Base-by-base conservation (phyloP, 2,113 vertebrate species). In the Loxodonta africana region DNA sequence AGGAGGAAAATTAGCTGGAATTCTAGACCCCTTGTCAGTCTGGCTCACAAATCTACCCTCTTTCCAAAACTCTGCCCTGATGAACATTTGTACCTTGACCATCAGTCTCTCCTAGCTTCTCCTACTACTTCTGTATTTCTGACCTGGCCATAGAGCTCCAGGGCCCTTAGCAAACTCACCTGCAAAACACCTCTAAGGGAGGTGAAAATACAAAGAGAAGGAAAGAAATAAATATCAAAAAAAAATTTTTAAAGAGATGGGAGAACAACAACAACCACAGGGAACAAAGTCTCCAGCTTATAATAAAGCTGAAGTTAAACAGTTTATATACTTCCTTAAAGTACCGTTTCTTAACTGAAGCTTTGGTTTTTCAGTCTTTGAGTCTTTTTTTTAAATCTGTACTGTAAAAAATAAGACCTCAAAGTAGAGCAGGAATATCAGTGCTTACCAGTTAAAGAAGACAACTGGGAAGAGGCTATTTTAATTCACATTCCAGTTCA, bases 311-410 rank as follows among this genome's bases (percentile, higher is more conserved):
- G 11, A 77, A 60, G 33, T 57, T 48, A 51, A 96, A 84, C 15
- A 90, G 28, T 25, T 48, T 3, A 28, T 1, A 37, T 5, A 60
- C 9, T 37, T 37, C 37, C 37, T 1, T 53, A 18, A 25, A 80
- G 37, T 41, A 20, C 9, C 73, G 44, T 88, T 46, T 48, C 37
- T 51, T 83, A n/a, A 90, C 25, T n/a, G 25, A 88, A 62, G 26
- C n/a, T 84, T 87, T 96, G 28, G 11, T 12, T 53, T 30, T 74
- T 81, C 23, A 82, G 57, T 30, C 48, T 83, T 44, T n/a, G 53
- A 48, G 21, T 46, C 41, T 91, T 83, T 62, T 90, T n/a, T 89
- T 78, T 78, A 88, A 95, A 93, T 88, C 37, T 93, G 74, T 83
- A 87, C 20, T 23, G 63, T 87, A 83, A 95, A 71, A 86, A 33